Conservation (phyloP, 2,888 invertebrate genomes). For the Neoaliturus tenellus region DNA sequence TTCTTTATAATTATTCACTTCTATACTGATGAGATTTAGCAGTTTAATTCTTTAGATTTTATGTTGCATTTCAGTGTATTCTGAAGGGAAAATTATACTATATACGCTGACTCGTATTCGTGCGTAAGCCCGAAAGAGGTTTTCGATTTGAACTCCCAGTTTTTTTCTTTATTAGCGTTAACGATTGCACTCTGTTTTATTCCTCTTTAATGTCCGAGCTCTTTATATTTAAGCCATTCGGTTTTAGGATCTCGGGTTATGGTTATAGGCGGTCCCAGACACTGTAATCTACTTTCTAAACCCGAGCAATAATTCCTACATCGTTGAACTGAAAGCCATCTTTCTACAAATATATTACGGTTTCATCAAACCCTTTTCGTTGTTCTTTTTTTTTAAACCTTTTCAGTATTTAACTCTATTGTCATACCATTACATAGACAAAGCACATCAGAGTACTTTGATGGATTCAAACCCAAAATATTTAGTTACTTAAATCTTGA, state of each 20-base stretch:
- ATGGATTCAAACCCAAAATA: no score
- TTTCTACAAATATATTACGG: not conserved
- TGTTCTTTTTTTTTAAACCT: no score
- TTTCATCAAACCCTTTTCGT: not conserved
- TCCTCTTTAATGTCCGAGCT: slow-evolving; percentile 3
- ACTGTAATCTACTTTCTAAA: slow-evolving; percentile 45
- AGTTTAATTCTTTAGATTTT: no score
- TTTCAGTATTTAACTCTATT: no score
- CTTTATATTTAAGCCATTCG: slow-evolving; percentile 30
- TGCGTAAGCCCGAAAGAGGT: not conserved
- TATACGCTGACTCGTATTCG: no score
- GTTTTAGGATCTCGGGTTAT: slow-evolving; percentile 17
- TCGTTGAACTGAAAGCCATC: slow-evolving; percentile 1
- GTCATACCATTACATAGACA: no score
- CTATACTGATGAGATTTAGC: no score
- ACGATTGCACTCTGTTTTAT: slow-evolving; percentile 17
- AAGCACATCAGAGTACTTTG: no score
- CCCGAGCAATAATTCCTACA: slow-evolving; percentile 9
- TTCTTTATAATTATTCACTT: no score
- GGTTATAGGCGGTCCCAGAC: not conserved
- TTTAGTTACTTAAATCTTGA: no score
- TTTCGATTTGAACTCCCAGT: not conserved
- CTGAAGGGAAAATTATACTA: no score
- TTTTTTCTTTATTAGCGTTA: not conserved
- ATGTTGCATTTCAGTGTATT: no score